Evolutionary conservation across 2,797 vertebrate genomes (phyloP).

Genomic region (Emys orbicularis): DNA sequence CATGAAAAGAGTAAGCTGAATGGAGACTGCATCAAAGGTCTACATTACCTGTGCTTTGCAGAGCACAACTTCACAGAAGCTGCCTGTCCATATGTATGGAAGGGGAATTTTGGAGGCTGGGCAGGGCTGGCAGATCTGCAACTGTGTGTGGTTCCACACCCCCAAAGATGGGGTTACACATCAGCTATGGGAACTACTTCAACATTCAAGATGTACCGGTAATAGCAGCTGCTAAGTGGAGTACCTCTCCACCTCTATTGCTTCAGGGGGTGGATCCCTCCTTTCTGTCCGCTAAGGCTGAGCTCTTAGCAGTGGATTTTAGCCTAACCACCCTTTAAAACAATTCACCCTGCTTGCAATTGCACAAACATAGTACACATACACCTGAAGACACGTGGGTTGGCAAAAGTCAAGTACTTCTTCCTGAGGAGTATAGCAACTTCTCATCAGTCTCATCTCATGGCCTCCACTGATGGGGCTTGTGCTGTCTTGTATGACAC

Average conservation of each 20-base stretch:
- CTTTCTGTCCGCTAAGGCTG: background rate
- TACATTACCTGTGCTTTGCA: background rate
- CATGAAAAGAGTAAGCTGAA: background rate
- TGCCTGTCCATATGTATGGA: background rate
- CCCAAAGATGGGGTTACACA: background rate
- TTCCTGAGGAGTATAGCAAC: background rate
- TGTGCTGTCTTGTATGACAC: background rate
- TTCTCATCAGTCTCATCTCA: background rate
- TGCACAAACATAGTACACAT: background rate
- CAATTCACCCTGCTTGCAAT: background rate
- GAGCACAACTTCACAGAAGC: background rate
- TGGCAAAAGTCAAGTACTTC: background rate
- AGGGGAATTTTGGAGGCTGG: background rate
- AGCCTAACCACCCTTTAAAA: background rate
- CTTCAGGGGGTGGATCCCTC: background rate
- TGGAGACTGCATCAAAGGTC: background rate
- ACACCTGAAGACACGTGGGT: rapidly evolving
- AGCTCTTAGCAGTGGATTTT: background rate
- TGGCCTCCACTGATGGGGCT: background rate
- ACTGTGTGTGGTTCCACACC: background rate
- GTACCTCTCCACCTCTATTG: background rate
- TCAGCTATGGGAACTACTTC: background rate
- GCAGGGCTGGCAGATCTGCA: background rate
- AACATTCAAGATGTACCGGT: background rate
- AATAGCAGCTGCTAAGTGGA: background rate